Base-by-base conservation (phyloP, 1,140 invertebrate species). In the Bombus ignitus region DNA sequence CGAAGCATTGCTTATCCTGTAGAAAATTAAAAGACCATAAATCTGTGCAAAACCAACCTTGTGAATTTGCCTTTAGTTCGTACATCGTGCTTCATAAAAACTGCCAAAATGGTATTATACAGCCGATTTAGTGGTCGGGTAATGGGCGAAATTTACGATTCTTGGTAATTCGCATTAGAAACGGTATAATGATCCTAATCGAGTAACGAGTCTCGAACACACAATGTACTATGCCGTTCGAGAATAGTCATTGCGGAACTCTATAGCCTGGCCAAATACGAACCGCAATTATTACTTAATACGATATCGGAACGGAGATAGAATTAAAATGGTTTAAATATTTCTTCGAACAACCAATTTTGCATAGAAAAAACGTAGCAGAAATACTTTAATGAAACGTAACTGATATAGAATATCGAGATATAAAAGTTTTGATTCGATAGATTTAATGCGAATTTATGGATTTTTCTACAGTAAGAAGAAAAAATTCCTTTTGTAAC, bases 251-350 rank as follows among this genome's bases (percentile, higher is more conserved):
- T 74, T 59, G 74, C 66, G 90, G 88, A 89, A 92, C 87, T 88
- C 90, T 85, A 90, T 91, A 91, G 75, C 79, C 62, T 62, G 74
- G 81, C 90, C 87, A 87, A 88, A 89, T 91, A 86, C 90, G 85
- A 87, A 88, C 81, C 83, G 89, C 88, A 81, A 90, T 90, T 90
- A 75, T 12, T 47, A 74, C n/a, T 42, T 35, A 35, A 66, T 68
- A 44, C 62, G 62, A 9, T 8, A 35, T 22, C 18, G 32, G 12
- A 4, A 74, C 18, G 28, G 25, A 71, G 37, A 28, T 28, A 22
- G 13, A 5, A 32, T 32, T 28, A 62, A 25, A 62, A n/a, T 62
- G 28, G 12, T 28, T 62, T n/a, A 53, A 22, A 59, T 59, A 28
- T 62, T 3, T 62, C 59, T n/a, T 13, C 59, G 59, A 62, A 68